phyloP scores from a whole-genome alignment of 2,888 invertebrate species.

The Diploptera punctata region DNA sequence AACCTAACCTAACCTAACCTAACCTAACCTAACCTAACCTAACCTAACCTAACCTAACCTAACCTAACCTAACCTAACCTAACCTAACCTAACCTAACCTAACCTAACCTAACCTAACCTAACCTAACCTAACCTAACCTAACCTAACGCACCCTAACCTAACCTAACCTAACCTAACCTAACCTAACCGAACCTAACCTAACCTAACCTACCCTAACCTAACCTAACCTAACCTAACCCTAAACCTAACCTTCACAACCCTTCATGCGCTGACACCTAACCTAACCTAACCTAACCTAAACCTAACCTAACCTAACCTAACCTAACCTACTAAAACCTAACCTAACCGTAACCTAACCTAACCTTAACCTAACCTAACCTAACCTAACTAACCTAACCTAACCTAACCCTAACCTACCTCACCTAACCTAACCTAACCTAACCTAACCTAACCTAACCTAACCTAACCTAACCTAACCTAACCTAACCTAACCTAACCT shows the following conservation, averaged over 20 bases:
- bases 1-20: too few relatives aligned
- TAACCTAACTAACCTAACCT: conserved; percentile 36
- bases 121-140: neutral
- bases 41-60: conserved; percentile 1
- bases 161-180: conserved; percentile 1
- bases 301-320: conserved; percentile 23
- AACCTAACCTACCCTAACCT: neutral
- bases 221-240: neutral
- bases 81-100: conserved; percentile 8
- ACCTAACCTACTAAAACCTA: conserved; percentile 17
- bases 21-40: conserved; percentile 4
- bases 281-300: conserved; percentile 8
- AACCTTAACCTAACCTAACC: neutral
- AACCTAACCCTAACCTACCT: conserved; percentile 31
- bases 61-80: conserved; percentile 8
- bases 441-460: conserved; percentile 42
- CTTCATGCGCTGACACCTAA: too few relatives aligned
- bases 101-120: conserved; percentile 1
- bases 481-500: conserved; percentile 33
- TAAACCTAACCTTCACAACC: neutral
- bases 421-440: conserved; percentile 34
- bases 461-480: conserved; percentile 14
- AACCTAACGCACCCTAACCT: neutral
- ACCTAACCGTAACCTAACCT: too few relatives aligned
- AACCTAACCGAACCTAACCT: conserved; percentile 4